Evolutionary conservation across 53 echinoderm and acorn worm genomes (phyloP).

Genomic region (Luidia sarsii): DNA sequence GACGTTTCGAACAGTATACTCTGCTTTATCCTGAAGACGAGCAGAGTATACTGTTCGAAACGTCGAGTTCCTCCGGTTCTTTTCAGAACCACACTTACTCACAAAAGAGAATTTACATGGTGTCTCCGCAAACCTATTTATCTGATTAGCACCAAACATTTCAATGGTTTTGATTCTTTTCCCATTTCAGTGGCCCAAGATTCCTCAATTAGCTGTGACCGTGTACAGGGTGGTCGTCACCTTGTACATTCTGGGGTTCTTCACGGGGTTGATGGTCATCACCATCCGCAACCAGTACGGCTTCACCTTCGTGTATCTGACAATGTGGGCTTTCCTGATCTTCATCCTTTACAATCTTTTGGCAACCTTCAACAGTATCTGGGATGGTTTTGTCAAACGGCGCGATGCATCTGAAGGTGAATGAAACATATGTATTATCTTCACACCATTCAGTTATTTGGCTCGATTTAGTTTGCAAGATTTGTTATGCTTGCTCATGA

Average conservation of each 20-base stretch:
- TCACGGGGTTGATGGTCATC: neutral
- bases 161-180: neutral
- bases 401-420: constrained; percentile 3
- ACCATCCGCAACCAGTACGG: constrained; percentile 9
- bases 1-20: too few species aligned
- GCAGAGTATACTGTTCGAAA: too few species aligned
- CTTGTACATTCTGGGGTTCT: constrained; percentile 29
- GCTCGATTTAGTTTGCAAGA: too few species aligned
- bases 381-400: constrained; percentile 28
- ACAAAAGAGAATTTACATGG: too few species aligned
- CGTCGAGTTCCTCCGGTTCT: too few species aligned
- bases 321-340: constrained; percentile 31
- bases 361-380: constrained; percentile 25
- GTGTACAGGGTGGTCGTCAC: constrained; percentile 30
- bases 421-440: too few species aligned
- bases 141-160: too few species aligned
- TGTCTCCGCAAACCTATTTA: too few species aligned
- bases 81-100: too few species aligned
- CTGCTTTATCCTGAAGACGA: too few species aligned
- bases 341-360: constrained; percentile 25
- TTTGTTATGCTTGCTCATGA: too few species aligned
- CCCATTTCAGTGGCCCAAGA: constrained; percentile 27
- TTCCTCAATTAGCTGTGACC: neutral
- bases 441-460: too few species aligned
- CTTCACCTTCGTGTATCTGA: constrained; percentile 40